phyloP scores from a whole-genome alignment of 1,140 invertebrate genomes.

The Drosophila erecta region DNA sequence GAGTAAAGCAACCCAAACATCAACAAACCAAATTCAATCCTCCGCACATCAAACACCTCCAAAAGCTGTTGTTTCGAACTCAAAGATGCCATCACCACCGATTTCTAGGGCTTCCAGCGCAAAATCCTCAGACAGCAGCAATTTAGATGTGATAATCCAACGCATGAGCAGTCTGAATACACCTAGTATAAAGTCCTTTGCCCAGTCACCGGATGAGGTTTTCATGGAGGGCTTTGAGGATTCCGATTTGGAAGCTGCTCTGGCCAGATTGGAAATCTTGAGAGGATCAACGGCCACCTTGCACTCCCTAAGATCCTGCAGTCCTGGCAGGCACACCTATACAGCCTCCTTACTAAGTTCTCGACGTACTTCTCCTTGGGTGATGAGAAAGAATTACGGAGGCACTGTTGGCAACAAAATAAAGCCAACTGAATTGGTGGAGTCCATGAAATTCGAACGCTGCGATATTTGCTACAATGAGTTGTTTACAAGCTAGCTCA shows the following conservation, averaged over 20 bases:
- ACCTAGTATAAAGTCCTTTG: conserved; percentile 53
- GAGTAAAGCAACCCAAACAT: not conserved
- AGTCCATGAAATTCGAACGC: conserved; percentile 24
- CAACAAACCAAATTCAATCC: conserved; percentile 2
- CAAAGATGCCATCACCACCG: conserved; percentile 14
- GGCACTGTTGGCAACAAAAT: conserved; percentile 17
- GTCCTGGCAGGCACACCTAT: conserved; percentile 35
- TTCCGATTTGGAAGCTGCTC: conserved; percentile 59
- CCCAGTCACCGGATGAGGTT: conserved; percentile 56
- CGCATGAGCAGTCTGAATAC: conserved; percentile 61
- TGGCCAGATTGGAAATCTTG: conserved; percentile 55
- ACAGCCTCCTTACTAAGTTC: conserved; percentile 39
- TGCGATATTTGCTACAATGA: conserved; percentile 56
- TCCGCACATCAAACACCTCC: conserved; percentile 3
- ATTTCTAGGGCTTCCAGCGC: conserved; percentile 31
- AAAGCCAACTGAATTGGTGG: conserved; percentile 1
- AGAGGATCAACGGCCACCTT: conserved; percentile 49
- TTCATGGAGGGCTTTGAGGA: conserved; percentile 56
- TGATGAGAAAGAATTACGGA: conserved; percentile 48
- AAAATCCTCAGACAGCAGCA: conserved; percentile 48
- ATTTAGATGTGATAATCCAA: conserved; percentile 50
- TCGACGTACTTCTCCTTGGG: conserved; percentile 57
- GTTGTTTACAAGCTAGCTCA: conserved; percentile 16
- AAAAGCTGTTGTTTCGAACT: not conserved
- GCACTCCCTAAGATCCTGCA: conserved; percentile 46